Percentiles rank a stretch among this genome's conserved stretches.
Conservation (phyloP, 2,797 vertebrate genomes). For the Haliaeetus albicilla region DNA sequence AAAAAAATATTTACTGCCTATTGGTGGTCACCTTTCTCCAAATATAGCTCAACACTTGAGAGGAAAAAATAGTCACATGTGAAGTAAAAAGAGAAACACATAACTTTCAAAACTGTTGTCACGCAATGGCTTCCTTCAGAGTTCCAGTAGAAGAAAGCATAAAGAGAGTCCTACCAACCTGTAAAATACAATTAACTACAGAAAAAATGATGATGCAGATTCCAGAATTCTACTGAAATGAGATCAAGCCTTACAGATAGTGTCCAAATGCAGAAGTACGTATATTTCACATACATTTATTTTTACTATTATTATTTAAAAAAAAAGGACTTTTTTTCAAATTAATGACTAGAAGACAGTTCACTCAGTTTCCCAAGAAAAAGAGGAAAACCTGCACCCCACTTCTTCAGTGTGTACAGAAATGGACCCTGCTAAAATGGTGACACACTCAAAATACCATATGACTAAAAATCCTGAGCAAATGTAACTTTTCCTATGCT, state of each 20-base stretch:
- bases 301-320: neutral
- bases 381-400: neutral
- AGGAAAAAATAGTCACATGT: neutral
- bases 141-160: neutral
- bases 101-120: neutral
- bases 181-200: neutral
- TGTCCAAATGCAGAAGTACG: neutral
- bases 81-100: neutral
- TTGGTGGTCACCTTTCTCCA: neutral
- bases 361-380: neutral
- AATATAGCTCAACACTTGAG: neutral
- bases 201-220: neutral
- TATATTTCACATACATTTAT: neutral
- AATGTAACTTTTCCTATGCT: neutral
- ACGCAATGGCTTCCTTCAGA: neutral
- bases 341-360: neutral
- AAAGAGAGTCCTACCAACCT: neutral
- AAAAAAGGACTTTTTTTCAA: neutral
- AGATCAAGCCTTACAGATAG: neutral
- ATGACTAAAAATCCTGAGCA: neutral
- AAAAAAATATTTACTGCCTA: neutral
- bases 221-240: neutral
- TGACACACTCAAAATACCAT: neutral
- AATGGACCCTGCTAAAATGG: neutral
- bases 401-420: neutral